Conservation (phyloP, 1,140 invertebrate genomes). For the Temnothorax nylanderi region DNA sequence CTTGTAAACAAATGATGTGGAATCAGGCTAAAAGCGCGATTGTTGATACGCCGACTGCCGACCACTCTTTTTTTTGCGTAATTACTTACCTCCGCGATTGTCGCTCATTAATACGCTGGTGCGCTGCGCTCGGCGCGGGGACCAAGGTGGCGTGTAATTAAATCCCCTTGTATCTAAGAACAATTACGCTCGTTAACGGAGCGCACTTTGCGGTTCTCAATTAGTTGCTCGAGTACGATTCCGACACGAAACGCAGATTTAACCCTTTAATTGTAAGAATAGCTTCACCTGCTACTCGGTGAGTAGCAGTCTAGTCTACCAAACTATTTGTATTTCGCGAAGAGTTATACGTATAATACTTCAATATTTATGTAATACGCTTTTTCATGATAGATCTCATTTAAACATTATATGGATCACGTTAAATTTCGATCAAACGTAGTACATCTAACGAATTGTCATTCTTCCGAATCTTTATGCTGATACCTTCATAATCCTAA, state of each 20-base stretch:
- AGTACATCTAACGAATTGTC: neutral
- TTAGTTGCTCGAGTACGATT: constrained; percentile 32
- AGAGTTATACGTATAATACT: neutral
- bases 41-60: constrained; percentile 55
- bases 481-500: neutral
- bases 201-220: constrained; percentile 46
- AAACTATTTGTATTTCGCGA: neutral
- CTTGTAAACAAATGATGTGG: constrained; percentile 66
- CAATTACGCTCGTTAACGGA: constrained; percentile 58
- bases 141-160: constrained; percentile 55
- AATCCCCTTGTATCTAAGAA: constrained; percentile 56
- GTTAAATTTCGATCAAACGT: neutral
- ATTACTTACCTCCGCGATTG: constrained; percentile 60
- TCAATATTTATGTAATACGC: neutral
- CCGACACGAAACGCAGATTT: constrained; percentile 10
- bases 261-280: constrained; percentile 12
- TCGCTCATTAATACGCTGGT: constrained; percentile 65
- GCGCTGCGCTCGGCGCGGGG: constrained; percentile 25
- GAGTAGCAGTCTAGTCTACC: neutral
- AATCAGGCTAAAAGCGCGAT: constrained; percentile 26
- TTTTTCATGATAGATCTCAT: neutral
- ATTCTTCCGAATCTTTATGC: neutral
- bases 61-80: constrained; percentile 69
- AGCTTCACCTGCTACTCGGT: neutral
- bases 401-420: neutral